Conservation (phyloP, 2,113 vertebrate genomes). For the Hemibagrus wyckioides region DNA sequence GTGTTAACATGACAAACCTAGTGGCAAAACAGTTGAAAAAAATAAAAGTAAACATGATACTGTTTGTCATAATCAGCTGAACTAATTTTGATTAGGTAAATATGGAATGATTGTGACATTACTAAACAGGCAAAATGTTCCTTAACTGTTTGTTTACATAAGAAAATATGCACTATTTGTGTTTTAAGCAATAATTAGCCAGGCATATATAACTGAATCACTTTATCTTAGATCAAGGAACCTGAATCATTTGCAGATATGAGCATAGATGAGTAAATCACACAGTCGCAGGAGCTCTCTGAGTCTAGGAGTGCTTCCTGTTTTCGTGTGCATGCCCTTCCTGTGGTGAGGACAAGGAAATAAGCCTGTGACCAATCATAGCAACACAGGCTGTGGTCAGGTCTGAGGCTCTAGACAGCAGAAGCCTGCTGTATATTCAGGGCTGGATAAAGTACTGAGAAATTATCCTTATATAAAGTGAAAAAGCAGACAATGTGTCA, state of each 20-base stretch:
- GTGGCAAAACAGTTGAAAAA: not conserved
- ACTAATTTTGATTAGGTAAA: not conserved
- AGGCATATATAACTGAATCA: not conserved
- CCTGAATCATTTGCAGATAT: not conserved
- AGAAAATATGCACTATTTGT: not conserved
- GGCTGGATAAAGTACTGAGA: not conserved
- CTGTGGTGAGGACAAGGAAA: constrained; percentile 37
- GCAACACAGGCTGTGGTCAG: constrained; percentile 7
- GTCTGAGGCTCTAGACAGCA: not conserved
- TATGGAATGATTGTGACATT: not conserved
- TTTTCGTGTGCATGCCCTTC: constrained; percentile 42
- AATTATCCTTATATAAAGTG: not conserved
- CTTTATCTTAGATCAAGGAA: not conserved
- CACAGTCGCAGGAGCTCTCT: constrained; percentile 25
- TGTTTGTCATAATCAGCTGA: not conserved
- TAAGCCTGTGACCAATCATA: constrained; percentile 30
- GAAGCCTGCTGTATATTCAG: not conserved
- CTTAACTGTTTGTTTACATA: not conserved
- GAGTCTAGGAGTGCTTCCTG: constrained; percentile 42
- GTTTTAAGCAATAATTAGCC: not conserved
- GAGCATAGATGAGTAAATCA: not conserved
- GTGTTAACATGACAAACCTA: not conserved
- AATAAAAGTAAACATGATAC: not conserved
- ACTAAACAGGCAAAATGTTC: not conserved
- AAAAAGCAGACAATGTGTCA: not conserved